Evolutionary conservation across 2,797 vertebrate genomes (phyloP).

Genomic region (Sebastolobus alascanus): DNA sequence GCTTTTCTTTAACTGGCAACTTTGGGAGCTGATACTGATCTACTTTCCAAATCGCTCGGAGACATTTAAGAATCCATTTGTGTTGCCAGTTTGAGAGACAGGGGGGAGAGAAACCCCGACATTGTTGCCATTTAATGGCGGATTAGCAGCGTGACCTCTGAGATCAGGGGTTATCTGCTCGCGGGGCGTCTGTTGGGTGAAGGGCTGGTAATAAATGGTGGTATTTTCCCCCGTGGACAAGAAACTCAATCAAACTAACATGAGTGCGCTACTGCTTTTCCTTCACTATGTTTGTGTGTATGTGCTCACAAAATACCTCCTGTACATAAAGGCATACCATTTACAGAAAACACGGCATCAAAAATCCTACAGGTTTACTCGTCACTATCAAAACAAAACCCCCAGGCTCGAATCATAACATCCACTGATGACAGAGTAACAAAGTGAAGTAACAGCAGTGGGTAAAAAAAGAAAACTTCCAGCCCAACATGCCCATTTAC

Average conservation of each 20-base stretch:
- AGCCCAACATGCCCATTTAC: conserved; percentile 83
- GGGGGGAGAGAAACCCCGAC: conserved; percentile 18
- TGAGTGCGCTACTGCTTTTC: neutral
- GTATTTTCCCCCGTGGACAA: conserved; percentile 28
- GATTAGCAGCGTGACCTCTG: conserved; percentile 59
- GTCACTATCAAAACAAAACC: conserved; percentile 29
- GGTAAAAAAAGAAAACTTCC: conserved; percentile 54
- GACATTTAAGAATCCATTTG: conserved; percentile 45
- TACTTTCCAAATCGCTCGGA: conserved; percentile 9
- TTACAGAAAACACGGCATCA: neutral
- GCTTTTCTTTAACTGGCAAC: conserved; percentile 17
- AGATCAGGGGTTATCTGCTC: conserved; percentile 73
- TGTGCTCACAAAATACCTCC: neutral
- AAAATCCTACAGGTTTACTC: conserved; percentile 3
- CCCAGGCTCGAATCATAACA: neutral
- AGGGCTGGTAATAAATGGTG: conserved; percentile 50
- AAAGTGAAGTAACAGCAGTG: conserved; percentile 52
- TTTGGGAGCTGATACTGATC: conserved; percentile 38
- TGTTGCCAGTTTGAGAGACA: conserved; percentile 43
- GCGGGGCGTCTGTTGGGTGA: conserved; percentile 13
- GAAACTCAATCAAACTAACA: conserved; percentile 34
- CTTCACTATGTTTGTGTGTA: neutral
- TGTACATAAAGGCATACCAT: neutral
- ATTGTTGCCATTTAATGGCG: conserved; percentile 51
- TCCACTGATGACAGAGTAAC: conserved; percentile 45